Evolutionary conservation across 2,888 invertebrate species (phyloP).

Genomic region (Gari tellinella): DNA sequence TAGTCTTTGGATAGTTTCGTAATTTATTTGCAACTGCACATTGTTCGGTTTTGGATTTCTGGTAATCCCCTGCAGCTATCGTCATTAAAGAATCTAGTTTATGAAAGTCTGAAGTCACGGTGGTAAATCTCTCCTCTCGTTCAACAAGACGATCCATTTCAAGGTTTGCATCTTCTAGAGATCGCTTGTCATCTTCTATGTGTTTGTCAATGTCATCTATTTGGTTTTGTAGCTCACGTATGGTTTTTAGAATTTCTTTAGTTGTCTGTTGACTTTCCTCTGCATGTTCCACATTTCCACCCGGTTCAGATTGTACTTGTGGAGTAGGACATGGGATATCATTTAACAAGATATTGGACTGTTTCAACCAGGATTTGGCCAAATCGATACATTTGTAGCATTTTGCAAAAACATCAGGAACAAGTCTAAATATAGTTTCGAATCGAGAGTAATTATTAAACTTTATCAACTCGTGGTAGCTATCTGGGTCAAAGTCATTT

Average conservation of each 20-base stretch:
- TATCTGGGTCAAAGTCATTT: slow-evolving; percentile 77
- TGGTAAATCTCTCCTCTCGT: slow-evolving; percentile 59
- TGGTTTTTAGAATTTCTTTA: slow-evolving; percentile 42
- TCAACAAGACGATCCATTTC: slow-evolving; percentile 57
- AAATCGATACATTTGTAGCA: slow-evolving; percentile 79
- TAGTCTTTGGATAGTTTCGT: slow-evolving; percentile 41
- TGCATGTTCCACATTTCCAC: too few relatives aligned
- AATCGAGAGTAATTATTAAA: slow-evolving; percentile 68
- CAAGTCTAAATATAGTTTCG: slow-evolving; percentile 74
- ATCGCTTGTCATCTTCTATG: slow-evolving; percentile 58
- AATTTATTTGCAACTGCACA: slow-evolving; percentile 50
- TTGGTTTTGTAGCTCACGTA: slow-evolving; percentile 51
- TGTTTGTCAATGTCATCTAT: slow-evolving; percentile 50
- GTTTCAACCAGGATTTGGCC: slow-evolving; percentile 76
- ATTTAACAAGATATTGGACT: slow-evolving; percentile 57
- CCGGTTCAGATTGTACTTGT: background rate
- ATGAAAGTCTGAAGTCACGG: slow-evolving; percentile 63
- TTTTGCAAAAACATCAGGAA: slow-evolving; percentile 81
- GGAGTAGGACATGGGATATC: slow-evolving; percentile 23
- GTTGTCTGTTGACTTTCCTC: slow-evolving; percentile 14
- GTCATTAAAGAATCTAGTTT: slow-evolving; percentile 55
- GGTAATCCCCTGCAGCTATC: slow-evolving; percentile 43
- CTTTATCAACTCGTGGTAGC: slow-evolving; percentile 73
- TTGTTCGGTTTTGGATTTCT: slow-evolving; percentile 54
- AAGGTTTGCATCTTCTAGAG: slow-evolving; percentile 49